Base-by-base conservation (phyloP, 2,113 vertebrate species). In the Gopherus evgoodei region DNA sequence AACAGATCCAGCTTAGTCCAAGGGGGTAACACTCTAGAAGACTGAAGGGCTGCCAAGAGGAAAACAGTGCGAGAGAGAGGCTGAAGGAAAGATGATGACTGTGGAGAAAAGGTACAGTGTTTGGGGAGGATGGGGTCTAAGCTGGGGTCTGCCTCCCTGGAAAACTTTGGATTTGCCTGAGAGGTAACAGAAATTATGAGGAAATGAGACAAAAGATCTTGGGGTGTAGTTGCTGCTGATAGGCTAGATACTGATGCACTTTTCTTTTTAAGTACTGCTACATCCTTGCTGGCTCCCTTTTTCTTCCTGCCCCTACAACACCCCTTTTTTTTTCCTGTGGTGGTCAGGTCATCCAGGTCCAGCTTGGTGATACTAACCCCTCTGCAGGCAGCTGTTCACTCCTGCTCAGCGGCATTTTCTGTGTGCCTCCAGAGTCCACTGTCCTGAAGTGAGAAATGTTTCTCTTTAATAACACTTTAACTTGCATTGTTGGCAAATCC, bases 351-450 rank as follows among this genome's bases (percentile, higher is more conserved):
- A 5, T 72, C 35, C 65, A 22, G n/a, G 17, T 9, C 35, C 27
- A 59, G 19, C 65, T n/a, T 21, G 17, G n/a, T 72, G n/a, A 72
- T 9, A 10, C 35, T 21, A 72, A 72, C 9, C 9, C 7, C 8
- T 69, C 8, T 84, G 62, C 88, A 84, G 86, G 88, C 69, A 81
- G 31, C 72, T 62, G 80, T 38, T 9, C 4, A 65, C 25, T 88
- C 6, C 25, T 52, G 75, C 53, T 5, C 12, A 53, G 83, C 80
- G 13, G 2, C 42, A 69, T 59, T 89, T 85, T 72, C 82, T 16
- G 0, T 0, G 8, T 62, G 44, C 35, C 31, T 83, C 75, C 44
- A 4, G 0, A 79, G 8, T 16, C 31, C 16, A 1, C 27, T 56
- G 76, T 10, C 4, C 0, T 4, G 53, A 62, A 47, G 19, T 1